Evolutionary conservation across 2,797 vertebrate genomes (phyloP), one percentile per base, ranked within the genome.

Genomic region (Cirrhinus mrigala): DNA sequence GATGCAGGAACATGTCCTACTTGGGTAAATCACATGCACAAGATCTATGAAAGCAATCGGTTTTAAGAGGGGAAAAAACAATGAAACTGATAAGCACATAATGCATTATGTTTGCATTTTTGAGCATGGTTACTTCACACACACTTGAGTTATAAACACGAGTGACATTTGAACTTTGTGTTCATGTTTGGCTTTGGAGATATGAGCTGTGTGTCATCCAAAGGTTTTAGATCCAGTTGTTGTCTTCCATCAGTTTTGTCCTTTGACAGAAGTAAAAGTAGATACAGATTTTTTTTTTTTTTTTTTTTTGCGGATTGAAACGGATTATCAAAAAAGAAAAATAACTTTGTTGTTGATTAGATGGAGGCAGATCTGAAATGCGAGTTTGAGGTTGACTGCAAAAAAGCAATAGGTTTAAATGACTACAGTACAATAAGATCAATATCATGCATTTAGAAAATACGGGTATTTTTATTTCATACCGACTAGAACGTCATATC

Each of bases 191-290:
- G 14, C 37, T 78, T 56, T 60, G 54, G 33, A 77, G 33, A 76
- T 52, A 37, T 56, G 29, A 56, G 73, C 33, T 40, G 12, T 52
- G 15, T 77, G 20, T 58, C 33, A 58, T 77, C 33, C 20, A 77
- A 44, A 40, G 6, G 75, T 40, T 58, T 77, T 58, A 60, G 33
- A 77, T 77, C 29, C 52, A 77, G 75, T 58, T 56, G 29, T 33
- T 76, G 33, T 40, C 52, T 58, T 58, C 10, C 18, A 76, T 56
- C 18, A 15, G 18, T 76, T 76, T 76, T 56, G 7, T 60, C 6
- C 1, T n/a, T 40, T 58, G 33, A 60, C 12, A 37, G 33, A 37
- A 5, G 33, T 37, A 37, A 37, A 37, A 37, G 33, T 37, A 37
- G 33, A 37, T 37, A 37, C 33, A 37, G 33, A 37, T 37, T 0